Base-by-base conservation (phyloP, 2,113 vertebrate genomes). In the Malurus alboscapulatus region DNA sequence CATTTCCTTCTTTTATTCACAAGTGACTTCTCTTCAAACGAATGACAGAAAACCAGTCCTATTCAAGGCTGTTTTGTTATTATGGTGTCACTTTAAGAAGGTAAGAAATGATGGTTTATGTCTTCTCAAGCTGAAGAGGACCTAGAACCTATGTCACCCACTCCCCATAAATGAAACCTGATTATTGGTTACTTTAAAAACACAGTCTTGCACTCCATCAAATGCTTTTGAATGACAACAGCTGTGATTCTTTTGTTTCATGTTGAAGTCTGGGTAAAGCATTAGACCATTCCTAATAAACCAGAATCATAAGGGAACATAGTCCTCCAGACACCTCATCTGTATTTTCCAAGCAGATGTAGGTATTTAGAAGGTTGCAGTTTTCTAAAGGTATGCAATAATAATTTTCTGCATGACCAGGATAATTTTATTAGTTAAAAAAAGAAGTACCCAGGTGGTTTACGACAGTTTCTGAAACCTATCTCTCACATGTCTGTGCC, bases 391-490 rank as follows among this genome's bases (percentile, higher is more conserved):
- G 36, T 32, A n/a, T 45, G 30, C 12, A 76, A n/a, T n/a, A 73
- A 44, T 45, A 0, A 53, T 75, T 90, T 92, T 45, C 27, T 83
- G 9, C 20, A 75, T 67, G 34, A 18, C 13, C 13, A 47, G 18
- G 51, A 63, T 57, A 63, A 72, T 78, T 58, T 50, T 74, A 38
- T 72, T 71, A 67, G 18, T 29, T 59, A 32, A 82, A 74, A 77
- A 73, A 36, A 26, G 6, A 29, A n/a, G 4, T 19, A 6, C 57
- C 45, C 17, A 19, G 29, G 29, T 59, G 7, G 40, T 61, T 86
- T 79, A 68, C 24, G 36, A 73, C 48, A 80, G 13, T 68, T 88
- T 91, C 77, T 84, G 68, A 95, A 92, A 95, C 47, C 66, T 76
- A 3, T 19, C 36, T 82, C 13, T 80, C 58, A 38, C 27, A 7